These are phyloP conservation scores for Tipula helvola DNA, from an alignment of 2,888 invertebrate species.

Conservation along the genomic window DNA sequence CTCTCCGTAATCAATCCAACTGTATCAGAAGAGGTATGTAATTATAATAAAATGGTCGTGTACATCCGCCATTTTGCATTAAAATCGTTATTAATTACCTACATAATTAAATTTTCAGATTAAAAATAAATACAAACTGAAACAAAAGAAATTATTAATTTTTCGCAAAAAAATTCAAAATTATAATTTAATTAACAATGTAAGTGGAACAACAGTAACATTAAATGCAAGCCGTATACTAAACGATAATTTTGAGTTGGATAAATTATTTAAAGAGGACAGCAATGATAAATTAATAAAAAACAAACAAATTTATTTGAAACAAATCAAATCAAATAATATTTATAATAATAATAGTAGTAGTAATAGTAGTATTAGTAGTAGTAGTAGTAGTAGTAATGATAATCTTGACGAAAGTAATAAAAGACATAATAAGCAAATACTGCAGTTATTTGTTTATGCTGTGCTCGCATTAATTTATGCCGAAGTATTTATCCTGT, in stretches of 20 bases:
- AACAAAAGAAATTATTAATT: background rate
- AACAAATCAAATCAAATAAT: background rate
- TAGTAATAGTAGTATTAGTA: background rate
- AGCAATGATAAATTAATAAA: background rate
- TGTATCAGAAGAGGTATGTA: background rate
- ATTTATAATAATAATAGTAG: background rate
- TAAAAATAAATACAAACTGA: background rate
- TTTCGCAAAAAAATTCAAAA: background rate
- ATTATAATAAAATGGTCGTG: background rate
- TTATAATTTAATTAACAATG: background rate
- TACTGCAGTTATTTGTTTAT: constrained; percentile 14
- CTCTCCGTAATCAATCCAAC: background rate
- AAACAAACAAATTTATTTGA: background rate
- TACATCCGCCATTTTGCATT: background rate
- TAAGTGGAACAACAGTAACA: background rate
- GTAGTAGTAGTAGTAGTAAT: background rate
- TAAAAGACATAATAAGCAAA: background rate
- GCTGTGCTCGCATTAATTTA: constrained; percentile 16
- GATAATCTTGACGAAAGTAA: background rate
- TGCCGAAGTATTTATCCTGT: constrained; percentile 16
- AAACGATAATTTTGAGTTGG: background rate
- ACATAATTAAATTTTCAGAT: background rate
- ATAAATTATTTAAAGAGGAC: background rate
- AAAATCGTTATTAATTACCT: background rate
- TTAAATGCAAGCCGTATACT: background rate